Base-by-base conservation (phyloP, 2,113 vertebrate genomes). In the Labeo rohita region DNA sequence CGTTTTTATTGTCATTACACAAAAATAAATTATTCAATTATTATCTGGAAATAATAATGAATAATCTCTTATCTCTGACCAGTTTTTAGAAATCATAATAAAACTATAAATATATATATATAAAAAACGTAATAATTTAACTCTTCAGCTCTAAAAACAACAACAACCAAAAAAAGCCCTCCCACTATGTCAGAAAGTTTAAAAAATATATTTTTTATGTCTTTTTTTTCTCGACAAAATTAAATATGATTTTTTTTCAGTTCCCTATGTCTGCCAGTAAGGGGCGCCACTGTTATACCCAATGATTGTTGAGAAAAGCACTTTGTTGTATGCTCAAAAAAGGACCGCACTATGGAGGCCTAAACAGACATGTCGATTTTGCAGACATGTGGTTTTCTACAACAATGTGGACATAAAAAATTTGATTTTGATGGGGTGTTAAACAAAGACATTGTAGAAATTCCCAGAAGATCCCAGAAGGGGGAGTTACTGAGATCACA, bases 201-300 rank as follows among this genome's bases (percentile, higher is more conserved):
- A 28, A 0, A 18, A 18, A 18, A 18, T 56, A 56, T 8, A 18
- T 59, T 3, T 47, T 47, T 59, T 59, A 3, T 8, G 28, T 28
- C 28, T 59, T 21, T 54, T 56, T 56, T 39, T 39, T 3, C 3
- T 39, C 5, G 0, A 54, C 6, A 6, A 54, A 56, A 18, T 59
- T n/a, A 0, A 59, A 8, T 59, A 2, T 59, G 8, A 59, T 59
- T n/a, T 8, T n/a, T 61, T 61, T 61, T 3, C 49, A 66, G 9
- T 73, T 73, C 10, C 49, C 34, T 23, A 56, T 13, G 54, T 83
- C 49, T 43, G 43, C 65, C 80, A 83, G 80, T 72, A 83, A 72
- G 65, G 65, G 80, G 65, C 47, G 65, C 80, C 49, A 36, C 43
- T 34, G 61, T 28, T 10, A 80, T 21, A 59, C 8, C 1, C 3